phyloP scores from a whole-genome alignment of 53 echinoderm and acorn worm species.

The Henricia sp. region DNA sequence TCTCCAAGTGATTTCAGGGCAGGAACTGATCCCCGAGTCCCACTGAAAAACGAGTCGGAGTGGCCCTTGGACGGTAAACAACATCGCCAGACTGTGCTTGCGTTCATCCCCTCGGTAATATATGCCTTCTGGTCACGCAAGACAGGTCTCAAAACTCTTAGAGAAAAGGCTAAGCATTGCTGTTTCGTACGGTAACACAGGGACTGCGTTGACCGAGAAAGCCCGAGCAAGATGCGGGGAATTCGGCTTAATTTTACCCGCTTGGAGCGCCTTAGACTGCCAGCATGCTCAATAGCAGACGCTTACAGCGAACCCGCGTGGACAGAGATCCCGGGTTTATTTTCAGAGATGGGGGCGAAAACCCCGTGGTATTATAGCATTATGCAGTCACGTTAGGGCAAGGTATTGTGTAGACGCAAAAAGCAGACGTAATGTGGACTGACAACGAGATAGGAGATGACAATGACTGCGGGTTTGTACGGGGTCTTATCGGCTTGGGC shows the following conservation, averaged over 20 bases:
- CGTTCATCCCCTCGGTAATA: not conserved
- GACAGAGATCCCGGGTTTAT: not conserved
- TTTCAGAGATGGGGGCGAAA: not conserved
- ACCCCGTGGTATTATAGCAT: slow-evolving; percentile 39
- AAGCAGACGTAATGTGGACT: slow-evolving; percentile 47
- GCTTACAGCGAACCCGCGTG: not conserved
- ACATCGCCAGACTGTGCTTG: slow-evolving; percentile 24
- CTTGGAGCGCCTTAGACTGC: not conserved
- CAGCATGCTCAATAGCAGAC: not conserved
- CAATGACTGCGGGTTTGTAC: slow-evolving; percentile 34
- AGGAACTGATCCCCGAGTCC: slow-evolving; percentile 12
- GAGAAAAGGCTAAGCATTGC: not conserved
- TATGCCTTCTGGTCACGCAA: slow-evolving; percentile 28
- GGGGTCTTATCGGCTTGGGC: slow-evolving; percentile 22
- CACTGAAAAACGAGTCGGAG: not conserved
- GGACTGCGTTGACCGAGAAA: no score
- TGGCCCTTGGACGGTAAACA: slow-evolving; percentile 50
- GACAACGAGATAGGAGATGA: slow-evolving; percentile 59
- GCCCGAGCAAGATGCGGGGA: not conserved
- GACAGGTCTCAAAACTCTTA: not conserved
- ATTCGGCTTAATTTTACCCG: slow-evolving; percentile 39
- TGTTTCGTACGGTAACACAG: no score
- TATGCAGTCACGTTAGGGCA: slow-evolving; percentile 42
- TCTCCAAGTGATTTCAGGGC: not conserved
- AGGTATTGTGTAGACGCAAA: slow-evolving; percentile 50